A percentile compares a stretch with the other conserved stretches of the same genome.
phyloP scores from a whole-genome alignment of 2,113 vertebrate species.

The Eretmochelys imbricata region DNA sequence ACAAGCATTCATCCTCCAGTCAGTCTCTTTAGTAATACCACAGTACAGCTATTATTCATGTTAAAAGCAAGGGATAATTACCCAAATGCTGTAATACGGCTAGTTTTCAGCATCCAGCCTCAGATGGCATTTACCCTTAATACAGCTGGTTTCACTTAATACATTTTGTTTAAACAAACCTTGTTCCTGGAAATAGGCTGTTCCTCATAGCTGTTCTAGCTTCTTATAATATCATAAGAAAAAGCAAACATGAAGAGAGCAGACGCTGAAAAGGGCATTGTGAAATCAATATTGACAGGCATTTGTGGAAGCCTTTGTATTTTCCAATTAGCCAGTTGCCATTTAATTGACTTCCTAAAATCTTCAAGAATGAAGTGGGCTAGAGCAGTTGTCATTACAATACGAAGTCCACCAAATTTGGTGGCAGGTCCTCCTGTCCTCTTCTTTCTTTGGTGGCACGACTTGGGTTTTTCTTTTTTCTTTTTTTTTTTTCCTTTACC shows the following conservation, averaged over 20 bases:
- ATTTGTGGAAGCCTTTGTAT: conserved; percentile 7
- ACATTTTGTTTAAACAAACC: conserved; percentile 79
- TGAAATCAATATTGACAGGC: conserved; percentile 16
- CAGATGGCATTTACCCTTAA: conserved; percentile 68
- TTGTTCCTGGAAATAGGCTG: conserved; percentile 79
- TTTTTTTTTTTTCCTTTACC: too few relatives aligned
- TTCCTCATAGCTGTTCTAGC: conserved; percentile 66
- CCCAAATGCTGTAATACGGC: conserved; percentile 25
- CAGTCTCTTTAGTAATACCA: not conserved
- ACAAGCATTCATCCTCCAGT: not conserved
- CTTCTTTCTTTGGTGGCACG: too few relatives aligned
- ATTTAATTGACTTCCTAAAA: not conserved
- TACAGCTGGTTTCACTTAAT: conserved; percentile 83
- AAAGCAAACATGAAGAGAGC: conserved; percentile 2
- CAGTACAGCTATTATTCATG: not conserved
- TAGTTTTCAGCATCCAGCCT: conserved; percentile 56
- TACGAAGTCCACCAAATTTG: not conserved
- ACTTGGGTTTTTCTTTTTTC: too few relatives aligned
- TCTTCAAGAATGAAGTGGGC: conserved; percentile 18
- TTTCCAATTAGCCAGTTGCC: not conserved
- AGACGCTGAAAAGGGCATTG: conserved; percentile 6
- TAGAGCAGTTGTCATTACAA: not conserved
- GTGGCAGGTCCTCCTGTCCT: too few relatives aligned
- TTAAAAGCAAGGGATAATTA: conserved; percentile 14
- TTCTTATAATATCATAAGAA: conserved; percentile 59